These are phyloP conservation scores for Agriopis aurantiaria DNA, from an alignment of 2,888 invertebrate genomes.

Conservation along the genomic window DNA sequence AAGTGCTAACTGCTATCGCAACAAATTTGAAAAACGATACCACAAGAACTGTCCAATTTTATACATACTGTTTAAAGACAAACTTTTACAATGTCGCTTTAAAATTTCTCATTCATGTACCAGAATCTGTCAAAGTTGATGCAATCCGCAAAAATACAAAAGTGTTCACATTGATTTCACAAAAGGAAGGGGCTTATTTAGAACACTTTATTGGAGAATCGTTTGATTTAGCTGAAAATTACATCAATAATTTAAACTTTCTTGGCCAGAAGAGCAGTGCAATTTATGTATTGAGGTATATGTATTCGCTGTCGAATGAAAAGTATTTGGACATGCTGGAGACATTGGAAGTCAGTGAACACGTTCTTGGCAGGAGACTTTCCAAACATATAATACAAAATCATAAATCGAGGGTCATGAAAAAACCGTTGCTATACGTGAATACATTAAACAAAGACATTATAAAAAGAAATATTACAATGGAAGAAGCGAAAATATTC, in stretches of 20 bases:
- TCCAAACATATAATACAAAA: slow-evolving; percentile 60
- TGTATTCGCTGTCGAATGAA: slow-evolving; percentile 50
- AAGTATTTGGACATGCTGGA: slow-evolving; percentile 65
- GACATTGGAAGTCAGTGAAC: slow-evolving; percentile 37
- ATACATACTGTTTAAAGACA: slow-evolving; percentile 57
- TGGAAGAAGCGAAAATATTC: slow-evolving; percentile 60
- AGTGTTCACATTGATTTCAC: slow-evolving; percentile 11
- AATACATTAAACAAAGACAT: slow-evolving; percentile 51
- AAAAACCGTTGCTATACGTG: slow-evolving; percentile 56
- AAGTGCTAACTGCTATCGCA: slow-evolving; percentile 58
- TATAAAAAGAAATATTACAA: slow-evolving; percentile 51
- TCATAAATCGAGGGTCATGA: slow-evolving; percentile 61
- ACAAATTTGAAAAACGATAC: slow-evolving; percentile 53
- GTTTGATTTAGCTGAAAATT: slow-evolving; percentile 44
- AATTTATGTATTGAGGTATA: slow-evolving; percentile 31
- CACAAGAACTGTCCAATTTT: slow-evolving; percentile 56
- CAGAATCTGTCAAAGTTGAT: slow-evolving; percentile 60
- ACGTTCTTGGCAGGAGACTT: slow-evolving; percentile 54
- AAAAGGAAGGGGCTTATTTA: slow-evolving; percentile 37
- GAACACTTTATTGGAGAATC: slow-evolving; percentile 55
- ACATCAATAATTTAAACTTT: slow-evolving; percentile 23
- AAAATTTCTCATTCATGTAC: slow-evolving; percentile 63
- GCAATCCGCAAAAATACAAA: slow-evolving; percentile 41
- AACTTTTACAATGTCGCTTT: slow-evolving; percentile 53
- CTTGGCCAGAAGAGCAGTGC: slow-evolving; percentile 3